phyloP scores from a whole-genome alignment of 2,888 invertebrate genomes.

The Julus scandinavius region DNA sequence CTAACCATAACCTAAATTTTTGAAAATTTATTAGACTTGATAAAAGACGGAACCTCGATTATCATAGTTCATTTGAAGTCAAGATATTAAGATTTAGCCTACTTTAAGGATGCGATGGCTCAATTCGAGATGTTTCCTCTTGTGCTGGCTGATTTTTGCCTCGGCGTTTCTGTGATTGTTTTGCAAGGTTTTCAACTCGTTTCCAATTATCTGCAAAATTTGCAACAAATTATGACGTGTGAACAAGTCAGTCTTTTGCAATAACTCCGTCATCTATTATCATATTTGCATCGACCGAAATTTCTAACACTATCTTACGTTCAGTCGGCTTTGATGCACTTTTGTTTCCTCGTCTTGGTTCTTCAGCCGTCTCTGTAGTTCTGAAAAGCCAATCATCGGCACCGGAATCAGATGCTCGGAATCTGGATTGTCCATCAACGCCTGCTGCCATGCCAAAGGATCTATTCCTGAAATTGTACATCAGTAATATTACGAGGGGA shows the following conservation, averaged over 20 bases:
- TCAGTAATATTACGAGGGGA: neutral
- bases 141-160: conserved; percentile 83
- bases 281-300: no score
- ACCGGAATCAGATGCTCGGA: conserved; percentile 89
- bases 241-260: no score
- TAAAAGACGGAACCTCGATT: neutral
- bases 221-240: neutral
- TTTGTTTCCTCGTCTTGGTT: conserved; percentile 82
- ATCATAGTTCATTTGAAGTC: neutral
- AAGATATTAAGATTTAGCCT: conserved; percentile 57
- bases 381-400: conserved; percentile 88
- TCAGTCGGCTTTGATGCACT: conserved; percentile 82
- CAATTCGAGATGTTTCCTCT: conserved; percentile 81
- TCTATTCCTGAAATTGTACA: conserved; percentile 77
- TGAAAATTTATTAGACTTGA: neutral
- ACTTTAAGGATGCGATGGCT: conserved; percentile 86
- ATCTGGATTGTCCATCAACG: conserved; percentile 95
- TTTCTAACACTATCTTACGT: conserved; percentile 67
- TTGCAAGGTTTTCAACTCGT: conserved; percentile 69
- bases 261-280: no score
- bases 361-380: conserved; percentile 78
- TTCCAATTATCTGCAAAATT: conserved; percentile 44
- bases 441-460: conserved; percentile 93
- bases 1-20: conserved; percentile 79
- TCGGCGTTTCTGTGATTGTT: conserved; percentile 83